Percentiles rank a stretch among this genome's conserved stretches.
Evolutionary conservation across 2,113 vertebrate species (phyloP).

Genomic region (Apaloderma vittatum): DNA sequence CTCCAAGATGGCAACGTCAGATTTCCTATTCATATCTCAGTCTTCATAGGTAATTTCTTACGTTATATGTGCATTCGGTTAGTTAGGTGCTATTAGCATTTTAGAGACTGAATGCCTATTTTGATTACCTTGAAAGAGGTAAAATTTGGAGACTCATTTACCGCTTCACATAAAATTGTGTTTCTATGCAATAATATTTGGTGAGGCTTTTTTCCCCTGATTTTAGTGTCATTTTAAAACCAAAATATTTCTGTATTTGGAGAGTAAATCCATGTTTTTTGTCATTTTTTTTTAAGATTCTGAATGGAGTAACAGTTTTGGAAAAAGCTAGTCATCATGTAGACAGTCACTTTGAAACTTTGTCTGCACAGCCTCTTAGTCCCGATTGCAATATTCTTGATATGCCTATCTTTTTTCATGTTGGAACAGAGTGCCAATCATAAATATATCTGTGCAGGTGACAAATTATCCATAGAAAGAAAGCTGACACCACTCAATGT

Average conservation of each 20-base stretch:
- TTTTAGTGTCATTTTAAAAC: neutral
- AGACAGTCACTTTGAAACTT: neutral
- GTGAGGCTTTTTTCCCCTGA: neutral
- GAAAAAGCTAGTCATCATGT: neutral
- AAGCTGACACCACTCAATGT: neutral
- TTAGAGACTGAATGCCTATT: neutral
- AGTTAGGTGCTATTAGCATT: neutral
- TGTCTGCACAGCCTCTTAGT: neutral
- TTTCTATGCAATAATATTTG: neutral
- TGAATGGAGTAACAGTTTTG: neutral
- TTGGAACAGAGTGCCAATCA: neutral
- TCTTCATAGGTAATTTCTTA: neutral
- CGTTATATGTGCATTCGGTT: neutral
- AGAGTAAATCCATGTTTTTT: fast-evolving
- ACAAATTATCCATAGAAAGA: neutral
- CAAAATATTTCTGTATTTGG: neutral
- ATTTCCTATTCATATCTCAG: neutral
- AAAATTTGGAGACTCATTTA: neutral
- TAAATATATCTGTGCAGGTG: neutral
- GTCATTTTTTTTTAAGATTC: neutral
- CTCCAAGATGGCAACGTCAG: neutral
- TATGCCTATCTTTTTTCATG: neutral
- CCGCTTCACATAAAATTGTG: neutral
- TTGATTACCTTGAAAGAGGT: neutral
- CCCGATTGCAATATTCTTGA: neutral